Evolutionary conservation across 1,140 invertebrate species (phyloP).

Genomic region (Euura lappo): DNA sequence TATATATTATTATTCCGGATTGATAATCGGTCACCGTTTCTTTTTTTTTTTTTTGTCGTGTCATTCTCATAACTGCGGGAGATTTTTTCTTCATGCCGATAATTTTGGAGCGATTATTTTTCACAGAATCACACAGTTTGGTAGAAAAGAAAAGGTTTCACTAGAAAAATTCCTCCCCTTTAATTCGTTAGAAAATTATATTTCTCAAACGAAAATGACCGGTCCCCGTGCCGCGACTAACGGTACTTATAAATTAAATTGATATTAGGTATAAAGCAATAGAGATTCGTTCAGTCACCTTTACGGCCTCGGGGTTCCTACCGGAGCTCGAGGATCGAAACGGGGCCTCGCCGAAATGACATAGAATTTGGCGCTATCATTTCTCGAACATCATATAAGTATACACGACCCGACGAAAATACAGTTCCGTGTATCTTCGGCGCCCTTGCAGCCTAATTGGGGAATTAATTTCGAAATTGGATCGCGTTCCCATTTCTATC

Average conservation of each 20-base stretch:
- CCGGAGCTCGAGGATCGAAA: neutral
- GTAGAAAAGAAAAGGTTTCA: neutral
- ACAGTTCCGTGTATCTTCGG: too few species aligned
- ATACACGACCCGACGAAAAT: too few species aligned
- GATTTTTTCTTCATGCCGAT: too few species aligned
- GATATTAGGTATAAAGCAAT: constrained; percentile 3
- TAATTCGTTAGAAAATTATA: neutral
- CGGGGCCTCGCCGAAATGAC: neutral
- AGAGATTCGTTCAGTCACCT: neutral
- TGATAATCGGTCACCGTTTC: too few species aligned
- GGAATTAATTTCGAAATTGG: too few species aligned
- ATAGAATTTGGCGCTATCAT: constrained; percentile 1
- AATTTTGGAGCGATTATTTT: too few species aligned
- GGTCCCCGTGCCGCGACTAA: neutral
- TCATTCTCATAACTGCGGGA: too few species aligned
- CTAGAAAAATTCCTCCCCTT: neutral
- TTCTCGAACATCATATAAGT: neutral
- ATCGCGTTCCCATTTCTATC: too few species aligned
- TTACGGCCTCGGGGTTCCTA: neutral
- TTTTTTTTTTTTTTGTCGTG: too few species aligned
- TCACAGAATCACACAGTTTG: too few species aligned
- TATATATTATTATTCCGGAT: too few species aligned
- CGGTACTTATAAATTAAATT: neutral
- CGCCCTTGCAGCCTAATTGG: too few species aligned
- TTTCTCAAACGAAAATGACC: neutral